Evolutionary conservation across 1,140 invertebrate genomes (phyloP), one percentile per base, ranked within the genome.

Genomic region (Pogonus chalceus): DNA sequence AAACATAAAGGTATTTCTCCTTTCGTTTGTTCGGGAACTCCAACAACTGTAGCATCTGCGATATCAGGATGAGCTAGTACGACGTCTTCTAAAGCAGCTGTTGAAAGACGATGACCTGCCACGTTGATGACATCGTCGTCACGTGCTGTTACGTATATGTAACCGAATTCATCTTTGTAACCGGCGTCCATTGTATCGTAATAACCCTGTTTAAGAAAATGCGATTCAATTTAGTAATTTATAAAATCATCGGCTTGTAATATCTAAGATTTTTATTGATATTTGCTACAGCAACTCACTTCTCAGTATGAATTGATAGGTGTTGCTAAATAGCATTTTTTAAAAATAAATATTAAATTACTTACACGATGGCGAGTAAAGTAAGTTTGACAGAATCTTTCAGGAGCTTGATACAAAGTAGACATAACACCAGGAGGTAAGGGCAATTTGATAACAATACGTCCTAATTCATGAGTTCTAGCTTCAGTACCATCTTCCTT

Each of bases 121-220:
- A 96, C 92, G 65, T 96, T 96, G 52, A 97, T 96, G n/a, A 97
- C 84, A 69, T 97, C 93, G 72, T 97, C 93, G 52, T 89, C 89
- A 20, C 93, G 74, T 0, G 92, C 87, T 23, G 90, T 89, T 0
- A 96, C 88, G 64, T 86, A 90, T 1, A 96, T 76, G 53, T 91
- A 90, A 2, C 90, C 91, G 56, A 85, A 81, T 50, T 86, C 79
- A 63, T 94, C 90, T 26, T 81, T 77, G 63, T 85, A 90, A 0
- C 92, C 93, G 0, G 90, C 89, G 65, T 97, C 93, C 87, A 94
- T 93, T 2, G 92, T 96, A 62, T 96, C 91, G 61, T 96, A 96
- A 67, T 85, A 96, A n/a, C 91, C 92, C 90, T 94, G 54, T 43
- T 56, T 55, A 26, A 3, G 20, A 18, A 52, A 23, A 26, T 39